Evolutionary conservation across 1,140 invertebrate genomes (phyloP).

Genomic region (Stegodyphus dumicola): DNA sequence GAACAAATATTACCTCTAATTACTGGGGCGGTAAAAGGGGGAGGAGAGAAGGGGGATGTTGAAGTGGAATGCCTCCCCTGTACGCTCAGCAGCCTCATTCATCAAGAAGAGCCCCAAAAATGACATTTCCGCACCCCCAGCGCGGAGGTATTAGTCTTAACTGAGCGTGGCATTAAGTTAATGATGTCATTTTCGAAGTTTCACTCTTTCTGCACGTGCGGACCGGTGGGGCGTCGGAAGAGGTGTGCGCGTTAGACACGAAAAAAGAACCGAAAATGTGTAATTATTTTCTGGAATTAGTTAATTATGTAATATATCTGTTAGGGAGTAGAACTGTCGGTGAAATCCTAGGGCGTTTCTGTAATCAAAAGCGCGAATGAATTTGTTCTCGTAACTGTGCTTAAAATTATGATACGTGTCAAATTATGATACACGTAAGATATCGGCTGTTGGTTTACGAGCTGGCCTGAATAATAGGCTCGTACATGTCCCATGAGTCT

Average conservation of each 20-base stretch:
- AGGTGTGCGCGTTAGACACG: background rate
- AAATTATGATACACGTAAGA: background rate
- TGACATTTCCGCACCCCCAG: constrained; percentile 45
- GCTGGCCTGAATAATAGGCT: too few species aligned
- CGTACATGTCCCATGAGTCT: too few species aligned
- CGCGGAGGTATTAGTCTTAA: constrained; percentile 44
- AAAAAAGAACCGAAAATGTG: constrained; percentile 2
- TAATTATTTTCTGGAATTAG: constrained; percentile 40
- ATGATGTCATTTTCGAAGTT: constrained; percentile 43
- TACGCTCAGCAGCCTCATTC: constrained; percentile 17
- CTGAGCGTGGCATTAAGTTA: constrained; percentile 38
- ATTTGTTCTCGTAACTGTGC: background rate
- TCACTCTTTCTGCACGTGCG: background rate
- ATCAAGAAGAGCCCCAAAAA: constrained; percentile 31
- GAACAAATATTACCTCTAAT: constrained; percentile 54
- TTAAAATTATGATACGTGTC: background rate
- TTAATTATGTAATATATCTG: constrained; percentile 28
- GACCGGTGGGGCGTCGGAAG: background rate
- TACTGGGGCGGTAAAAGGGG: constrained; percentile 8
- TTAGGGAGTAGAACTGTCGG: background rate
- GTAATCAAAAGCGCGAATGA: constrained; percentile 1
- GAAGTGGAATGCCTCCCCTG: background rate
- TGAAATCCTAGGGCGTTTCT: constrained; percentile 12
- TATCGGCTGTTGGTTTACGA: too few species aligned
- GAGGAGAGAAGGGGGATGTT: background rate